Base-by-base conservation (phyloP, 2,797 vertebrate species). In the Iguana delicatissima region DNA sequence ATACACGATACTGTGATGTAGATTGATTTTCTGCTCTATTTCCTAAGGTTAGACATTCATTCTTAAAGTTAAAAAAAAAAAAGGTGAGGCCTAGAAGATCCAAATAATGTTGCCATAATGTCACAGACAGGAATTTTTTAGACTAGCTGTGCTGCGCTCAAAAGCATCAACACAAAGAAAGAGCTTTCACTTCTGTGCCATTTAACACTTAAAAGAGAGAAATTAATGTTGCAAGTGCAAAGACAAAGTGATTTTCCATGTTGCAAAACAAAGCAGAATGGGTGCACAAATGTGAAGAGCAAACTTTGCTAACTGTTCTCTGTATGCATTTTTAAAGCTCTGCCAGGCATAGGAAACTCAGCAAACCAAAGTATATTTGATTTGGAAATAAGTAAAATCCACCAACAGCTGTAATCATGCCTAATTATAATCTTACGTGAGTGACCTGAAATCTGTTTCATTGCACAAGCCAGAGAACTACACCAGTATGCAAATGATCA, bases 21-120 rank as follows among this genome's bases (percentile, higher is more conserved):
- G 92, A 92, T 42, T 88, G 93, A 96, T 96, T 97, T 97, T 97
- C 96, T 95, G 96, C 96, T 95, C 96, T 95, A 95, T 91, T 97
- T 97, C 94, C 94, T 92, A 84, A 96, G 86, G 92, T 92, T 92
- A 85, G 81, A 10, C 62, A 79, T 88, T 94, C 90, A 81, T 80
- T 89, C 73, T 93, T 89, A 85, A 93, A 50, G 87, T 79, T 88
- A 35, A 91, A 52, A 52, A 52, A 52, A 12, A 80, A 46, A 95
- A 95, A 96, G 92, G 95, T 96, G 84, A 94, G 85, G 29, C 81
- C 57, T 80, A 52, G n/a, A 79, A 46, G 77, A 91, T 90, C 76
- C 32, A 88, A 91, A 89, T 82, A 91, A 20, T 72, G 84, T 73
- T 2, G 0, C 79, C 52, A 0, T 22, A 88, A 93, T n/a, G 8